A percentile compares a stretch with the other conserved stretches of the same genome.
Evolutionary conservation across 2,888 invertebrate species (phyloP).

Genomic region (Trissoscelio sp.): DNA sequence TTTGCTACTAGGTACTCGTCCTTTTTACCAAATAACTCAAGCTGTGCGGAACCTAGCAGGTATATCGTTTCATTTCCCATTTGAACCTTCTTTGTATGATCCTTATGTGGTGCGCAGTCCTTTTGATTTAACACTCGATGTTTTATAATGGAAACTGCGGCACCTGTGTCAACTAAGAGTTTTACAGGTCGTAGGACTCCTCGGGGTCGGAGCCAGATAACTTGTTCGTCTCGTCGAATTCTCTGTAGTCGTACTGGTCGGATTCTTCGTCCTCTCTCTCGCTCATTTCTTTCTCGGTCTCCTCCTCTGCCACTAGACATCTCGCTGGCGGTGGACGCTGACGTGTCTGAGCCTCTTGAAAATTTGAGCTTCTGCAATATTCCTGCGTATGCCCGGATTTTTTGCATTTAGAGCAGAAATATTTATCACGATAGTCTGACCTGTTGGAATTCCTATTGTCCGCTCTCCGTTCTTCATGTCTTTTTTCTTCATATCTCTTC

Average conservation of each 20-base stretch:
- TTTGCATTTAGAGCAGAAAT: slow-evolving; percentile 12
- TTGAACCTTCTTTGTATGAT: neutral
- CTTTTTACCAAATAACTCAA: neutral
- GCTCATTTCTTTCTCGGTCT: neutral
- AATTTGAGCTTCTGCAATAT: slow-evolving; percentile 16
- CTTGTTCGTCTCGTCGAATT: neutral
- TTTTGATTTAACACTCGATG: neutral
- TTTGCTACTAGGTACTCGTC: neutral
- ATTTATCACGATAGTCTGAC: neutral
- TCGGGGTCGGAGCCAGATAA: slow-evolving; percentile 21
- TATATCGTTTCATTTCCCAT: neutral
- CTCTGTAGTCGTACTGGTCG: slow-evolving; percentile 4
- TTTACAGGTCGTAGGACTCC: slow-evolving; percentile 13
- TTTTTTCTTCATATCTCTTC: neutral
- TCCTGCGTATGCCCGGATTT: neutral
- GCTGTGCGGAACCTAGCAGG: neutral
- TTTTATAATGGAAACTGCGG: slow-evolving; percentile 9
- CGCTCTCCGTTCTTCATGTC: neutral
- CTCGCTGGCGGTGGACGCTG: slow-evolving; percentile 15
- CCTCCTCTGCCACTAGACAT: neutral
- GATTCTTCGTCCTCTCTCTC: neutral
- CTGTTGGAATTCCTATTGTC: too few relatives aligned
- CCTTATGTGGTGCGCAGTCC: neutral
- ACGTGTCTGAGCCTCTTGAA: neutral
- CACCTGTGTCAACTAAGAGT: slow-evolving; percentile 9